Base-by-base conservation (phyloP, 2,113 vertebrate genomes). In the Corydoras sp. region DNA sequence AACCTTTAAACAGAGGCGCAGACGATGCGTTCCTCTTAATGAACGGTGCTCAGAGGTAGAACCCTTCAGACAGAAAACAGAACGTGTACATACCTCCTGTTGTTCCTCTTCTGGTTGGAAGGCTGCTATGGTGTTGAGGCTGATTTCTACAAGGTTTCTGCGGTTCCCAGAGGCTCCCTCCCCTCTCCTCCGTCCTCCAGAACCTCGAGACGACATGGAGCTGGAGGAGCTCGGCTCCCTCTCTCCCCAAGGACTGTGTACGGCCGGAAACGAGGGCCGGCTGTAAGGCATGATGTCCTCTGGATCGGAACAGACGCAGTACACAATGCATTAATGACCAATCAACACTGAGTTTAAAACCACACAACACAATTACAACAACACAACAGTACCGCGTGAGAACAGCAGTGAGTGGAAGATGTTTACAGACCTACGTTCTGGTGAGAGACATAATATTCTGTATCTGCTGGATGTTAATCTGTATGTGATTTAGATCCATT, bases 121-220 rank as follows among this genome's bases (percentile, higher is more conserved):
- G 10, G 90, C 88, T 87, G 92, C 95, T 79, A 92, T 89, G 72
- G 94, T 91, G 81, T 92, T 92, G 87, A 94, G 91, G 87, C 92
- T 91, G 79, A 94, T 88, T 55, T 91, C 90, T 69, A 80, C 72
- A 77, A 92, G 91, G 83, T 95, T 96, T 82, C 94, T 92, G 84
- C 94, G 90, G 74, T 88, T 86, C 49, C 85, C 91, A 53, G 81
- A 76, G 84, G 88, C 79, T 81, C 85, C 85, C 68, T 97, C 96
- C 76, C 89, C 90, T 89, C 94, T 93, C 83, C 94, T 92, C 76
- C 92, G 89, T 15, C 93, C 92, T 79, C 94, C 97, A 13, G 97
- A 99, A 13, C 97, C 96, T 87, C 95, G 89, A 55, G 97, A 99
- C 12, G 97, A 99, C 94, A 98, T 93, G 50, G 95, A 98, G 82